Conservation (phyloP, 1,140 invertebrate species). For the Sitophilus oryzae region DNA sequence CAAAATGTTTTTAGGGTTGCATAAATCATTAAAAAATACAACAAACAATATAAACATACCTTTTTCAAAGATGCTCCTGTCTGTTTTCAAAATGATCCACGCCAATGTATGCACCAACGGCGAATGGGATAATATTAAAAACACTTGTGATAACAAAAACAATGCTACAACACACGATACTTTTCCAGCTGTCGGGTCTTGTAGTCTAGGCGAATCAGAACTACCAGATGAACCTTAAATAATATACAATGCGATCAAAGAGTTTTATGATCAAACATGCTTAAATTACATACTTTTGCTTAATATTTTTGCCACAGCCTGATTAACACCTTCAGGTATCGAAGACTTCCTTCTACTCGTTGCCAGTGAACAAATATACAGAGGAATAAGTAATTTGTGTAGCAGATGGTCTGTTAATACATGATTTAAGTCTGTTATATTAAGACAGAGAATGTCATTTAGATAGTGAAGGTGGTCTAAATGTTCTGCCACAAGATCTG, state of each 20-base stretch:
- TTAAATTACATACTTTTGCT: too few species aligned
- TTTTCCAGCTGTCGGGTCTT: constrained; percentile 33
- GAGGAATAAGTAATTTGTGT: constrained; percentile 86
- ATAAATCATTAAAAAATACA: too few species aligned
- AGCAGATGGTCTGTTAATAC: constrained; percentile 93
- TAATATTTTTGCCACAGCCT: constrained; percentile 55
- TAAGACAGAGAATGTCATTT: constrained; percentile 91
- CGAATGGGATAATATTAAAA: constrained; percentile 84
- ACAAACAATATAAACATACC: constrained; percentile 33
- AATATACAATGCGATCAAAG: too few species aligned
- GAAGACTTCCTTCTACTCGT: constrained; percentile 30
- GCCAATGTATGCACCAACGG: constrained; percentile 84
- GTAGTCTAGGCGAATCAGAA: constrained; percentile 38
- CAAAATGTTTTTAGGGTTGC: too few species aligned
- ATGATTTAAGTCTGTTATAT: constrained; percentile 89
- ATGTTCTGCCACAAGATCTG: constrained; percentile 95
- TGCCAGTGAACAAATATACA: constrained; percentile 89
- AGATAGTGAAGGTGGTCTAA: constrained; percentile 97
- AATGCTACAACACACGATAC: constrained; percentile 84
- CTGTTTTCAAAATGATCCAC: constrained; percentile 79
- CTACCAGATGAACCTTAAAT: constrained; percentile 48
- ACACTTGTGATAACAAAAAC: constrained; percentile 93
- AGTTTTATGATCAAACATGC: too few species aligned
- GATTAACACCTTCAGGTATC: constrained; percentile 51
- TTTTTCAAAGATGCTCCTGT: constrained; percentile 62